phyloP scores from a whole-genome alignment of 2,113 vertebrate species.

The Rhegmatorhina hoffmannsi region DNA sequence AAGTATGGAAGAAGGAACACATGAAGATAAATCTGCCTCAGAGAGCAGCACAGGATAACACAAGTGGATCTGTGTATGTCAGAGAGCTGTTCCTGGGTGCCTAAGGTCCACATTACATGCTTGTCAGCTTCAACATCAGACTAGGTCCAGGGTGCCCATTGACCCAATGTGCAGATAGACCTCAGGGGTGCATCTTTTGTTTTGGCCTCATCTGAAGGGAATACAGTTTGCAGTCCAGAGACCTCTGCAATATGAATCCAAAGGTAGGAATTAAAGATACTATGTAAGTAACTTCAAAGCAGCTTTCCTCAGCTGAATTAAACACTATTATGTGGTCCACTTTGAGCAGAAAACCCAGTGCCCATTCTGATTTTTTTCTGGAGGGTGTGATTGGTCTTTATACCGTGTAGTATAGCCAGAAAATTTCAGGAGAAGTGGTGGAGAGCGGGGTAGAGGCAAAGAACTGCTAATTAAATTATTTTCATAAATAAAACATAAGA shows the following conservation, averaged over 20 bases:
- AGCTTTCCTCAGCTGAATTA: not conserved
- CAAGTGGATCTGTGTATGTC: not conserved
- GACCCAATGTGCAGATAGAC: not conserved
- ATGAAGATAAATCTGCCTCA: not conserved
- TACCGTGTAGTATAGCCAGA: not conserved
- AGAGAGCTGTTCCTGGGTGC: not conserved
- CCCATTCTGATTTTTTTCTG: not conserved
- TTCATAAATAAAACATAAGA: slow-evolving; percentile 31
- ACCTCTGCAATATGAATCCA: not conserved
- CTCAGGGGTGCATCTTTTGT: not conserved
- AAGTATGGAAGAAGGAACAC: not conserved
- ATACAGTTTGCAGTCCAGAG: not conserved
- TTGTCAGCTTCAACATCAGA: not conserved
- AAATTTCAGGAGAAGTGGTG: not conserved
- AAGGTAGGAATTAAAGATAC: not conserved
- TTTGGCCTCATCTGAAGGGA: not conserved
- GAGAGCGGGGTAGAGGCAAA: not conserved
- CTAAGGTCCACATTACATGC: too few relatives aligned
- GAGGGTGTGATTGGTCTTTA: not conserved
- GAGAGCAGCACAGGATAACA: not conserved
- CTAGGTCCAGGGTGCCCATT: not conserved
- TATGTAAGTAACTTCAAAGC: not conserved
- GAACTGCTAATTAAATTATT: not conserved
- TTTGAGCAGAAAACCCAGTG: not conserved
- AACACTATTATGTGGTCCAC: not conserved